These are phyloP conservation scores for Heliopora coerulea DNA, from an alignment of 92 coral and sea anemone genomes.

Conservation along the genomic window DNA sequence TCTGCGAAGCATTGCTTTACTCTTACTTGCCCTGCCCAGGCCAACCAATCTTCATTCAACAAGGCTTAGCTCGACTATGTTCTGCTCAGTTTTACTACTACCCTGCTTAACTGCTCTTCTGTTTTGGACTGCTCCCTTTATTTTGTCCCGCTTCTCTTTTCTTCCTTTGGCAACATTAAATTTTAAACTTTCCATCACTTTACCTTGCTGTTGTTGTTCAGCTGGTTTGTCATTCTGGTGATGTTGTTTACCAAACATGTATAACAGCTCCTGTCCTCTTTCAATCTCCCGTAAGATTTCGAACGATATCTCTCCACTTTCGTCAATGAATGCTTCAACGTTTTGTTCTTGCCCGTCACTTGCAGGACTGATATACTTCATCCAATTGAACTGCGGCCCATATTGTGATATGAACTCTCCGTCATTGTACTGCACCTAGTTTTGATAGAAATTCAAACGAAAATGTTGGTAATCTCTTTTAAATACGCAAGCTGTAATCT, in stretches of 20 bases:
- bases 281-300: conserved; percentile 32
- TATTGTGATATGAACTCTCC: conserved; percentile 19
- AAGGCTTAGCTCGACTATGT: no score
- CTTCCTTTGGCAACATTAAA: no score
- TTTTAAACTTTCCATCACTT: no score
- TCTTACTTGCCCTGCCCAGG: no score
- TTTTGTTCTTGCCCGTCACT: conserved; percentile 9
- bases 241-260: conserved; percentile 16
- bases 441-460: background rate
- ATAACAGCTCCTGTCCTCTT: conserved; percentile 34
- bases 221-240: background rate
- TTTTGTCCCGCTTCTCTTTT: no score
- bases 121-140: no score
- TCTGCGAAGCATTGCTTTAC: no score
- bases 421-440: conserved; percentile 30
- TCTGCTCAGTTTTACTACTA: no score
- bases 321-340: conserved; percentile 38
- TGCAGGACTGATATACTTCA: conserved; percentile 26
- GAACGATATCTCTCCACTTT: conserved; percentile 36
- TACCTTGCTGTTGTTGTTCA: conserved; percentile 1
- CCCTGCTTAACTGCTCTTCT: no score
- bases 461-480: no score
- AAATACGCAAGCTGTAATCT: no score
- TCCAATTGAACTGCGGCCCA: conserved; percentile 36
- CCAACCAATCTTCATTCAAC: no score